Evolutionary conservation across 2,797 vertebrate species (phyloP).

Genomic region (Denticeps clupeoides): DNA sequence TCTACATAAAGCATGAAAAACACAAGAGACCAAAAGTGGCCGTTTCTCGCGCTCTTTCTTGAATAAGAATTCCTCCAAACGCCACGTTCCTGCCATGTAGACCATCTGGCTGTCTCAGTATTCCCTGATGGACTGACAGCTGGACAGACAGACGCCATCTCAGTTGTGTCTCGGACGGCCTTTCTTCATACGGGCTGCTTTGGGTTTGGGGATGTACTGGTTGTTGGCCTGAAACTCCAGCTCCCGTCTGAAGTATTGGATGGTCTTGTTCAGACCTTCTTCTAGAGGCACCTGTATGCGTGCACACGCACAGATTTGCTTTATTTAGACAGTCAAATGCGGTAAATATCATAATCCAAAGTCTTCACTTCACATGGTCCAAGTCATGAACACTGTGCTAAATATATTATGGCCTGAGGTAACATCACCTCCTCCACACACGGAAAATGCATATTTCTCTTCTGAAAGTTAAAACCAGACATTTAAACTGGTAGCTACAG

Average conservation of each 20-base stretch:
- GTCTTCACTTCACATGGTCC: too few species aligned
- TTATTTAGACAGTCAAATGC: too few species aligned
- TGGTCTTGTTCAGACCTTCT: constrained; percentile 96
- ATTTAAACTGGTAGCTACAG: too few species aligned
- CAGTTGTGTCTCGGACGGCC: constrained; percentile 82
- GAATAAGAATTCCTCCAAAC: background rate
- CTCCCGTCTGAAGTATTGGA: constrained; percentile 95
- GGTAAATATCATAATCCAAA: too few species aligned
- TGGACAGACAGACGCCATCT: constrained; percentile 39
- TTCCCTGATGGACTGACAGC: constrained; percentile 51
- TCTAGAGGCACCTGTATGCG: constrained; percentile 82
- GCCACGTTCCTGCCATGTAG: background rate
- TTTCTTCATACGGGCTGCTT: constrained; percentile 93
- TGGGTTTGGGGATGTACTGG: constrained; percentile 97
- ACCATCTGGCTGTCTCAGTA: constrained; percentile 46
- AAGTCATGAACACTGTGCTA: too few species aligned
- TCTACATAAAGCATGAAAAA: constrained; percentile 13
- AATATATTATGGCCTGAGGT: too few species aligned
- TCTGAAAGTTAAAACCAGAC: too few species aligned
- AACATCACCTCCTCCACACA: too few species aligned
- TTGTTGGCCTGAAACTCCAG: constrained; percentile 96
- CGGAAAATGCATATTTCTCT: too few species aligned
- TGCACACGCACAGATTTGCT: constrained; percentile 34
- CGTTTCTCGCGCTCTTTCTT: background rate
- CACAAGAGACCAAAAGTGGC: background rate